Conservation (phyloP, 2,113 vertebrate species). For the Calypte anna region DNA sequence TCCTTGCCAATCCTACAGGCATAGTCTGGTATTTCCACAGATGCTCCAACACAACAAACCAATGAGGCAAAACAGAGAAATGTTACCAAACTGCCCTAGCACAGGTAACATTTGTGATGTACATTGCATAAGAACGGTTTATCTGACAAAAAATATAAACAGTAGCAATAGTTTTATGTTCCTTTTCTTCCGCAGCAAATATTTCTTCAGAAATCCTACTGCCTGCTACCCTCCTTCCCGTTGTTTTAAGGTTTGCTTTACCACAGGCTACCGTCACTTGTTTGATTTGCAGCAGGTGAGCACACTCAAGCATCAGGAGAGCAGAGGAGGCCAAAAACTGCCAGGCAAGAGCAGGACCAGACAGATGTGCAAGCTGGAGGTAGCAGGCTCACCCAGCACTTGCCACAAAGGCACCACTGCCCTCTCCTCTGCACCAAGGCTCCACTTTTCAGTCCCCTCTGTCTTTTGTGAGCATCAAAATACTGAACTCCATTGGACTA, state of each 20-base stretch:
- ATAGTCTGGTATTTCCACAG: background rate
- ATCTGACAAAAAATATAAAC: background rate
- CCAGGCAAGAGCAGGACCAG: background rate
- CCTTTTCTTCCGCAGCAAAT: background rate
- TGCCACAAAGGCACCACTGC: background rate
- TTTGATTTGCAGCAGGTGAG: background rate
- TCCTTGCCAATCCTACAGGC: background rate
- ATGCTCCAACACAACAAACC: background rate
- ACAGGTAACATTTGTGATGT: background rate
- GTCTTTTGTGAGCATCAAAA: background rate
- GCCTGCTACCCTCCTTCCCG: background rate
- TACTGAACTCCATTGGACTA: background rate
- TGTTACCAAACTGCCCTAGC: background rate
- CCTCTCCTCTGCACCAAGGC: background rate
- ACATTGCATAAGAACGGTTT: background rate
- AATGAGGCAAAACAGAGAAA: background rate
- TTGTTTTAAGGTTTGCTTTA: background rate
- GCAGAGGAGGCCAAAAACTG: background rate
- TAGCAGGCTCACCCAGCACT: background rate
- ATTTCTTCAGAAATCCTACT: background rate
- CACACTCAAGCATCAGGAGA: accelerated
- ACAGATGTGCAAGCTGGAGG: background rate
- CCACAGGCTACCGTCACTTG: background rate
- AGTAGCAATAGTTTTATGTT: background rate
- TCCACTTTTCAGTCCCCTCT: background rate